Evolutionary conservation across 2,797 vertebrate species (phyloP).

Genomic region (Decapterus maruadsi): DNA sequence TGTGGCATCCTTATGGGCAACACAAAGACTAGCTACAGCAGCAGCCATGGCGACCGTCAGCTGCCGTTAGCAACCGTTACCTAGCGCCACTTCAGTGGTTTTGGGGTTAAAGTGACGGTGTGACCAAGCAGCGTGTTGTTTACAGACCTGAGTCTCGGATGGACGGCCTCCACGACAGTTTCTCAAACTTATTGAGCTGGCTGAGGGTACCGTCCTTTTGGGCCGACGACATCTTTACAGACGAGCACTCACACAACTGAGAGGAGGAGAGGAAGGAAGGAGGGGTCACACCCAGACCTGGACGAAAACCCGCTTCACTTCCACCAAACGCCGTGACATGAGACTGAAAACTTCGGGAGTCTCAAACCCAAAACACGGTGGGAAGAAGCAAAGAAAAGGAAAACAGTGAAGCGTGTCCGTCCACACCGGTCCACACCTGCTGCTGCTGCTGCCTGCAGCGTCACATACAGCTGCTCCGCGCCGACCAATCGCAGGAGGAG

Average conservation of each 20-base stretch:
- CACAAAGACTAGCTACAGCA: too few species aligned
- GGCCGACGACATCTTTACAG: conserved; percentile 69
- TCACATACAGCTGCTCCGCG: conserved; percentile 68
- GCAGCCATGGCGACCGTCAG: fast-evolving
- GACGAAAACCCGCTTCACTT: conserved; percentile 24
- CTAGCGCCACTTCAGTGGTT: not conserved
- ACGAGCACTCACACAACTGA: not conserved
- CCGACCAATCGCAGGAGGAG: conserved; percentile 66
- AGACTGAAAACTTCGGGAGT: not conserved
- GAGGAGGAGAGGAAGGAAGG: too few species aligned
- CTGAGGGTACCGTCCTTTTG: conserved; percentile 67
- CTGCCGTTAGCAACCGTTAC: too few species aligned
- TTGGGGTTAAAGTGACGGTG: not conserved
- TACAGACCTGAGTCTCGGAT: conserved; percentile 90
- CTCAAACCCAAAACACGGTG: conserved; percentile 38
- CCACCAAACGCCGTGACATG: conserved; percentile 31
- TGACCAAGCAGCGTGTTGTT: conserved; percentile 37
- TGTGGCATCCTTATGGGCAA: not conserved
- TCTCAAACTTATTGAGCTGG: conserved; percentile 93
- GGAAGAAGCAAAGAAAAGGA: too few species aligned
- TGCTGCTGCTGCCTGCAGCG: conserved; percentile 48
- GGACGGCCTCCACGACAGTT: conserved; percentile 90
- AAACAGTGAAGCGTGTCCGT: conserved; percentile 17
- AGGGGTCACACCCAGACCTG: conserved; percentile 41
- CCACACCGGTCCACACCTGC: conserved; percentile 56